These are phyloP conservation scores for Tromatobia lineatoria DNA, from an alignment of 2,888 invertebrate genomes.

Conservation along the genomic window DNA sequence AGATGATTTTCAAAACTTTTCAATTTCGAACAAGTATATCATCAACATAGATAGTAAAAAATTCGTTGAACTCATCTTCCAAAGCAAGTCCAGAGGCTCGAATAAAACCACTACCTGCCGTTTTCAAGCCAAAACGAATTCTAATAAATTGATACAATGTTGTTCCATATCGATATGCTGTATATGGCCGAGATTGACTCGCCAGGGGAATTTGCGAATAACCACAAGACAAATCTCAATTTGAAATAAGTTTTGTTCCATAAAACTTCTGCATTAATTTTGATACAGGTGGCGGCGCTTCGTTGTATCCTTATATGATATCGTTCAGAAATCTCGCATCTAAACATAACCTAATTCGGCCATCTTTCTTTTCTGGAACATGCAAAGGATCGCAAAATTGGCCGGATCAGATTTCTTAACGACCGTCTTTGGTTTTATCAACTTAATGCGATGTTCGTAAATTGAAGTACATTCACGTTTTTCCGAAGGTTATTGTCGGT, in stretches of 20 bases:
- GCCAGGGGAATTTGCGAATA: conserved; percentile 74
- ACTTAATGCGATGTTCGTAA: conserved; percentile 69
- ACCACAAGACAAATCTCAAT: conserved; percentile 71
- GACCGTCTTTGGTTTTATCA: no score
- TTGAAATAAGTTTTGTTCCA: conserved; percentile 67
- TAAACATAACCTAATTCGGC: conserved; percentile 75
- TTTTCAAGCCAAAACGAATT: conserved; percentile 73
- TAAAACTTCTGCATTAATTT: conserved; percentile 73
- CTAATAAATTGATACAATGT: conserved; percentile 74
- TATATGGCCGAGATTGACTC: conserved; percentile 66
- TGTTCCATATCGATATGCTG: conserved; percentile 71
- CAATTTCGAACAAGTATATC: not conserved
- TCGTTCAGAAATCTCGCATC: no score
- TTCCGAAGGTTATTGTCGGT: conserved; percentile 66
- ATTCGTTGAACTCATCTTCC: not conserved
- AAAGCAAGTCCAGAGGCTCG: no score
- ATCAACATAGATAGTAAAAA: not conserved
- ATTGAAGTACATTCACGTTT: conserved; percentile 65
- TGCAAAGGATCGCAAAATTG: conserved; percentile 61
- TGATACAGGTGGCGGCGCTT: conserved; percentile 68
- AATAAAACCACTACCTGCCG: no score
- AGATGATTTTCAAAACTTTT: not conserved
- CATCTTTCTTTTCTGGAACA: conserved; percentile 76
- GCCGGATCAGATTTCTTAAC: no score
- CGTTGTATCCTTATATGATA: conserved; percentile 76